Base-by-base conservation (phyloP, 2,113 vertebrate genomes). In the Hemiscyllium ocellatum region DNA sequence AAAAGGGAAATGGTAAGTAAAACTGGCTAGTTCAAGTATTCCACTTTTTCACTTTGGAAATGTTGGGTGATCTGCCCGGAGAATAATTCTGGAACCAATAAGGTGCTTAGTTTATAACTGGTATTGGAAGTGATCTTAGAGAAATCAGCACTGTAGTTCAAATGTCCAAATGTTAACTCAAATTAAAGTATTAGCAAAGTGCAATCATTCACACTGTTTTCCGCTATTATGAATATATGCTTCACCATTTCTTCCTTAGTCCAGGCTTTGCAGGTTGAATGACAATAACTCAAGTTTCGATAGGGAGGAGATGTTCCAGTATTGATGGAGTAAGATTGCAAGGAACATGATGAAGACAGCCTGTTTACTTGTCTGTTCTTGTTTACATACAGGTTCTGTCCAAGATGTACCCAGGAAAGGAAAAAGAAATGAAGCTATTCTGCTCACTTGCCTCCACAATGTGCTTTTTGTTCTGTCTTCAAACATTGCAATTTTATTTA, bases 1-100 rank as follows among this genome's bases (percentile, higher is more conserved):
- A n/a, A 99, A 99, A 98, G 99, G 99, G 96, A 99, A 99, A 98
- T 99, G 99, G 99, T 99, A 97, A 97, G 98, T 97, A 94, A 50
- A 4, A 24, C 19, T 91, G 47, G 24, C 33, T 33, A 22, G n/a
- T n/a, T 22, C 20, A 66, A 91, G 19, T 93, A 93, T 93, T 66
- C 13, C 20, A 66, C 61, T 37, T 3, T 20, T 66, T 5, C n/a
- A n/a, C 61, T 93, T n/a, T 33, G 29, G 17, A n/a, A 91, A n/a
- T 5, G 56, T 15, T 37, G 65, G 89, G 15, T 91, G 0, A 29
- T 91, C 4, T 37, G 19, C 37, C 33, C 8, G 19, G 37, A 93
- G 19, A 90, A 56, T 65, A 26, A 90, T 90, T 29, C 52, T 90
- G 52, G 50, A 72, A 50, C 5, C 7, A 1, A 87, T 26, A 26